A percentile compares a stretch with the other conserved stretches of the same genome.
Evolutionary conservation across 2,113 vertebrate species (phyloP).

Genomic region (Lophura nycthemera): DNA sequence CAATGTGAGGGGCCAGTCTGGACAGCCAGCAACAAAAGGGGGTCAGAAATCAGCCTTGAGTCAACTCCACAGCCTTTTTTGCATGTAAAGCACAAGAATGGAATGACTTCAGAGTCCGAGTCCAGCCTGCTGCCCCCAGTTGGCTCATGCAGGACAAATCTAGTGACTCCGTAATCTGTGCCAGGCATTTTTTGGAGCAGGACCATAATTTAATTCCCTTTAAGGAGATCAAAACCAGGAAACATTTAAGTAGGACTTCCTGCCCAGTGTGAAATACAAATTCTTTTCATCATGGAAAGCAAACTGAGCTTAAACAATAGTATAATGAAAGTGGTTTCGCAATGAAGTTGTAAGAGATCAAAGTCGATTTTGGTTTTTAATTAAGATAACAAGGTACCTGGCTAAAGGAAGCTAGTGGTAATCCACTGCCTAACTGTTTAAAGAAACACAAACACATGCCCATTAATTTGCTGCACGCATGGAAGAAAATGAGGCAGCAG

Average conservation of each 20-base stretch:
- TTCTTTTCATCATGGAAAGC: conserved; percentile 72
- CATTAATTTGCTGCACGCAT: conserved; percentile 13
- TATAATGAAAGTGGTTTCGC: conserved; percentile 68
- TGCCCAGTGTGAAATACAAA: conserved; percentile 73
- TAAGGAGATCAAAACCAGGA: conserved; percentile 73
- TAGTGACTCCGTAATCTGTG: conserved; percentile 18
- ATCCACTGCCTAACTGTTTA: conserved; percentile 35
- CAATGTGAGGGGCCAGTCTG: background rate
- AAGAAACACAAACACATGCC: conserved; percentile 57
- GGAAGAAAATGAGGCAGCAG: background rate
- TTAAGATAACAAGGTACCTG: conserved; percentile 73
- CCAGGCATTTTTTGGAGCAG: conserved; percentile 19
- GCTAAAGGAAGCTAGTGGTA: conserved; percentile 66
- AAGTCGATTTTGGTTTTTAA: conserved; percentile 73
- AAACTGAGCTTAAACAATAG: conserved; percentile 69
- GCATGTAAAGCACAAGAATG: background rate
- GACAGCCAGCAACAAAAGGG: background rate
- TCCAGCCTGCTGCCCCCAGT: background rate
- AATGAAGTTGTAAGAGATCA: conserved; percentile 64
- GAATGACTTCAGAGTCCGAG: background rate
- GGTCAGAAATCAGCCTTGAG: background rate
- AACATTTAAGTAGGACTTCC: conserved; percentile 74
- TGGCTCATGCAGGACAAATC: background rate
- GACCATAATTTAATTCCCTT: conserved; percentile 67
- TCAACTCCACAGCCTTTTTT: background rate